Evolutionary conservation across 2,797 vertebrate species (phyloP).

Genomic region (Mustela erminea): DNA sequence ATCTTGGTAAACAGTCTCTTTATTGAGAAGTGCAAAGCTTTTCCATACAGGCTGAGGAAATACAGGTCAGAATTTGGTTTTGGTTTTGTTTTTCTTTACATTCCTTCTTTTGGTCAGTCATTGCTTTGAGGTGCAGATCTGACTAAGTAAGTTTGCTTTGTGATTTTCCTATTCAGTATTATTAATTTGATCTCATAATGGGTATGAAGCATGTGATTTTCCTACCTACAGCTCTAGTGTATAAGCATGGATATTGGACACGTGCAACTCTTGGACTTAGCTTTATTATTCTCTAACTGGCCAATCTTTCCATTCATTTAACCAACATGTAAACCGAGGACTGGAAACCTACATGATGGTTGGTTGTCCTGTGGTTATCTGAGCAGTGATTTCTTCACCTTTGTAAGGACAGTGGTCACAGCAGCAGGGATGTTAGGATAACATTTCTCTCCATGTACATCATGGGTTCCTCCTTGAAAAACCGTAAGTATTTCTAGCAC

Average conservation of each 20-base stretch:
- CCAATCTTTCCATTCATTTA: not conserved
- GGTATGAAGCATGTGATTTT: not conserved
- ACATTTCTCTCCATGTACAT: not conserved
- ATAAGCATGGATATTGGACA: not conserved
- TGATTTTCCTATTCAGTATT: not conserved
- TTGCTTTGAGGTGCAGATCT: not conserved
- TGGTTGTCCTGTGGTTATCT: not conserved
- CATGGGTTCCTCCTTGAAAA: not conserved
- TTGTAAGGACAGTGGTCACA: not conserved
- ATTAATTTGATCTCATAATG: slow-evolving; percentile 49
- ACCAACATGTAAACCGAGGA: not conserved
- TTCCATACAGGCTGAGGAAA: not conserved
- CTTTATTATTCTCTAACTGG: not conserved
- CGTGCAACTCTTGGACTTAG: not conserved
- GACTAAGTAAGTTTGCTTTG: not conserved
- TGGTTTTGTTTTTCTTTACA: not conserved
- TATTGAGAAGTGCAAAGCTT: not conserved
- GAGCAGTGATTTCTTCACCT: not conserved
- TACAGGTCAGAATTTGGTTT: not conserved
- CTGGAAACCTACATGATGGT: not conserved
- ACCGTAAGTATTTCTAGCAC: not conserved
- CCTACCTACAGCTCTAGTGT: not conserved
- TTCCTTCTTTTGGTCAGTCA: not conserved
- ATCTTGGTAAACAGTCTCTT: not conserved
- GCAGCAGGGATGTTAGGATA: not conserved